Base-by-base conservation (phyloP, 2,797 vertebrate genomes). In the Coregonus ussuriensis region DNA sequence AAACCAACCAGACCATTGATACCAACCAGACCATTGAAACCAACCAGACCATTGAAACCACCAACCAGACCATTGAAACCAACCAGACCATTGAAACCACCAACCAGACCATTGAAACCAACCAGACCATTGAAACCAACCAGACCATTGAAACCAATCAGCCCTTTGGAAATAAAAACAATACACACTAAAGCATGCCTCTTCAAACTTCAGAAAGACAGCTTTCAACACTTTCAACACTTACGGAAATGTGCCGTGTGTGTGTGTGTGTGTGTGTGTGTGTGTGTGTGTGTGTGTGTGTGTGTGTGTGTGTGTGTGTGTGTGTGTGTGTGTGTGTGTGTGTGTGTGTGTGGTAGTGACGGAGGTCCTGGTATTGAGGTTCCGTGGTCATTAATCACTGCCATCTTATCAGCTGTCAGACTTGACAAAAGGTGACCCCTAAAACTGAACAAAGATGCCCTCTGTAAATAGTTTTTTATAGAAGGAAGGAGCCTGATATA, bases 361-460 rank as follows among this genome's bases (percentile, higher is more conserved):
- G 54, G 88, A 88, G 91, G 90, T 92, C 86, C 85, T 91, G 84
- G 83, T 93, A 91, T 95, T 93, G 92, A 92, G 93, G 91, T 91
- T 92, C 81, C 88, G 88, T 83, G 93, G 94, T 95, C 95, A 96
- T 97, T 97, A 97, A 96, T 98, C 96, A 96, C 92, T 74, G 56
- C 80, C 88, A 93, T 92, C 95, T 94, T 96, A 97, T 96, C 94
- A 96, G 92, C 93, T 96, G 94, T 95, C 96, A 94, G 88, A 93
- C 82, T 21, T 75, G 86, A 96, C 95, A 96, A 96, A 96, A 95
- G 93, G 91, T 94, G 91, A 92, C 87, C 91, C 84, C 89, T 85
- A 82, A 87, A 71, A 84, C 79, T 85, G 87, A 91, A 96, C 95
- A 96, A 95, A 93, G 88, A 81, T 77, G 82, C 84, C 86, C 93